Base-by-base conservation (phyloP, 1,140 invertebrate genomes). In the Heliconius himera region DNA sequence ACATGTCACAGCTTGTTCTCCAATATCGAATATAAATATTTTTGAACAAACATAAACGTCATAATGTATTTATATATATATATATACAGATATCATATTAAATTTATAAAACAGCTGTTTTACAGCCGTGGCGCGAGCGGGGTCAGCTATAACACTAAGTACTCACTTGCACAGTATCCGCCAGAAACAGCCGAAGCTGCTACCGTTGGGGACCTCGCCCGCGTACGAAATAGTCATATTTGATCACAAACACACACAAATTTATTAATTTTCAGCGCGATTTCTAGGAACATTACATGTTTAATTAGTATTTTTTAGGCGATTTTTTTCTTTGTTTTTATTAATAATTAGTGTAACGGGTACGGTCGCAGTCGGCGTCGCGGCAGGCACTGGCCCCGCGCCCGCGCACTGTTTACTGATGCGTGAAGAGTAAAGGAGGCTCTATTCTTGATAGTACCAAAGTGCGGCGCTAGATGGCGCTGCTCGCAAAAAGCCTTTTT, bases 111-210 rank as follows among this genome's bases (percentile, higher is more conserved):
- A 90, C 88, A 89, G 88, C 89, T 90, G 89, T 90, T 90, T 79
- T 78, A 81, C 74, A 78, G 77, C 74, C 78, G 82, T 66, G 60
- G 26, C 60, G 56, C 79, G 81, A 70, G 41, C 41, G 41, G 81
- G 76, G 81, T 79, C 54, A 73, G 82, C 33, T 36, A 71, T 74
- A 74, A 76, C 49, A 41, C 70, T 26, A 13, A 82, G 49, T 74
- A 49, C 97, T 97, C 94, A 98, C 97, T 97, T 98, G 95, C 95
- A 95, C 82, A 98, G 95, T 91, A 98, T 98, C 93, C 96, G 96
- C 97, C 97, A 98, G 95, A 98, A 98, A 94, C 97, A 98, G 89
- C 97, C 97, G 91, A 98, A 98, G 94, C 96, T 97, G 95, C 97
- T 98, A 89, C 97, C 97, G 92, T 98, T 98, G 79, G 97, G 97